Evolutionary conservation across 2,797 vertebrate genomes (phyloP).

Genomic region (Pangasius sanitwongsei): DNA sequence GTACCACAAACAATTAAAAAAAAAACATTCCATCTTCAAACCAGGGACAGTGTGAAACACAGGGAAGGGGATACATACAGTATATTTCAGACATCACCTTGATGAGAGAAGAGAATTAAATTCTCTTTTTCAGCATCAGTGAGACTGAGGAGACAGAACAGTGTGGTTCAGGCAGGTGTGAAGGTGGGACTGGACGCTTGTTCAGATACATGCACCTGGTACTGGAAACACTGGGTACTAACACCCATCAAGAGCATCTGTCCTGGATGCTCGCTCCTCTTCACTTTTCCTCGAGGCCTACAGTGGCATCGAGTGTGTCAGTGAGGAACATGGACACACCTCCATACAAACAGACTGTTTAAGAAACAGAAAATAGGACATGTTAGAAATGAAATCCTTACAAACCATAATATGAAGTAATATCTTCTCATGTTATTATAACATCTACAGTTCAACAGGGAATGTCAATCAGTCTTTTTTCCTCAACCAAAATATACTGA

Average conservation of each 20-base stretch:
- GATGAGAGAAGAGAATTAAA: background rate
- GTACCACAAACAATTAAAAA: slow-evolving; percentile 47
- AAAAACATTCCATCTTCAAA: slow-evolving; percentile 56
- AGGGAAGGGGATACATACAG: slow-evolving; percentile 20
- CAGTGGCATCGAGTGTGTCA: slow-evolving; percentile 68
- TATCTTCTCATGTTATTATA: background rate
- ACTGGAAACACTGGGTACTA: slow-evolving; percentile 69
- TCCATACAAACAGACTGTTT: slow-evolving; percentile 94
- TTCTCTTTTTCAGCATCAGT: slow-evolving; percentile 22
- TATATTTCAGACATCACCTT: slow-evolving; percentile 29
- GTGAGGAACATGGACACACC: slow-evolving; percentile 90
- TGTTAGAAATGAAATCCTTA: background rate
- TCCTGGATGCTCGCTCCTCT: slow-evolving; percentile 41
- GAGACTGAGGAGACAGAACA: slow-evolving; percentile 23
- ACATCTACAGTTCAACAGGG: background rate
- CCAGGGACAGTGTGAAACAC: slow-evolving; percentile 29
- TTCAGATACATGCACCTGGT: slow-evolving; percentile 69
- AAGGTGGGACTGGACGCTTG: slow-evolving; percentile 58
- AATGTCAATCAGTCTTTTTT: background rate
- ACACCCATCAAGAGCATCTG: slow-evolving; percentile 63
- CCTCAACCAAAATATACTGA: background rate
- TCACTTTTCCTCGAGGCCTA: slow-evolving; percentile 44
- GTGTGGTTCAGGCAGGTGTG: slow-evolving; percentile 36
- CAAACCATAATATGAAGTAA: background rate
- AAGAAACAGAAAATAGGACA: slow-evolving; percentile 16